A percentile compares a stretch with the other conserved stretches of the same genome.
These are phyloP conservation scores for Phaetusa simplex DNA, from an alignment of 2,113 vertebrate genomes.

Conservation along the genomic window DNA sequence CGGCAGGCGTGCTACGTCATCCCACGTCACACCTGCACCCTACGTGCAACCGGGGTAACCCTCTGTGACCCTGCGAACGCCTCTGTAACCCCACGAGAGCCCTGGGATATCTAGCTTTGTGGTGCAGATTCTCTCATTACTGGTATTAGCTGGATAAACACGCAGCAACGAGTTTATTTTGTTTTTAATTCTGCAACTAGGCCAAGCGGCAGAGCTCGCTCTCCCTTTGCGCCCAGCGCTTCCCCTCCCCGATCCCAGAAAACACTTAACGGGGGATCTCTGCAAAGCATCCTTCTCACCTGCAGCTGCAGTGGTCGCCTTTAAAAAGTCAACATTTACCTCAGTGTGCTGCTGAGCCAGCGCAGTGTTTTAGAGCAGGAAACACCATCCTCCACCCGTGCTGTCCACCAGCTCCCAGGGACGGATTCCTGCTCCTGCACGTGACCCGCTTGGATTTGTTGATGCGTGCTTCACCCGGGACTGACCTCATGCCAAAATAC, in stretches of 20 bases:
- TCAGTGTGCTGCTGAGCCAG: neutral
- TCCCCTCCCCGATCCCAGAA: neutral
- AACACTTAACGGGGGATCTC: neutral
- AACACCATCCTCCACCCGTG: neutral
- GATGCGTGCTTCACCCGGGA: neutral
- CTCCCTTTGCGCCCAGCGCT: neutral
- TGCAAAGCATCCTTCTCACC: conserved; percentile 18
- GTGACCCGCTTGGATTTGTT: neutral
- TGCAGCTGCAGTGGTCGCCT: neutral
- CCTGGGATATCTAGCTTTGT: neutral
- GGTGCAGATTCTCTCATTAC: neutral
- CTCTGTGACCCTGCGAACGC: neutral
- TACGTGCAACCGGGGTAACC: neutral
- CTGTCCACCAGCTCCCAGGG: neutral
- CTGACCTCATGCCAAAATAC: neutral
- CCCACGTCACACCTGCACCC: neutral
- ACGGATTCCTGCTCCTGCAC: neutral
- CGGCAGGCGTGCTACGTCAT: neutral
- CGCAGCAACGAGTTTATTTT: neutral
- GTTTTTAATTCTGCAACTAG: neutral
- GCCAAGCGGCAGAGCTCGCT: neutral
- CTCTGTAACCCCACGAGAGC: neutral
- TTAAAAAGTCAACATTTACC: neutral
- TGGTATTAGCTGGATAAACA: neutral
- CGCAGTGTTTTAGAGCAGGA: neutral